Base-by-base conservation (phyloP, 2,797 vertebrate genomes). In the Coranthus polyacanthus region DNA sequence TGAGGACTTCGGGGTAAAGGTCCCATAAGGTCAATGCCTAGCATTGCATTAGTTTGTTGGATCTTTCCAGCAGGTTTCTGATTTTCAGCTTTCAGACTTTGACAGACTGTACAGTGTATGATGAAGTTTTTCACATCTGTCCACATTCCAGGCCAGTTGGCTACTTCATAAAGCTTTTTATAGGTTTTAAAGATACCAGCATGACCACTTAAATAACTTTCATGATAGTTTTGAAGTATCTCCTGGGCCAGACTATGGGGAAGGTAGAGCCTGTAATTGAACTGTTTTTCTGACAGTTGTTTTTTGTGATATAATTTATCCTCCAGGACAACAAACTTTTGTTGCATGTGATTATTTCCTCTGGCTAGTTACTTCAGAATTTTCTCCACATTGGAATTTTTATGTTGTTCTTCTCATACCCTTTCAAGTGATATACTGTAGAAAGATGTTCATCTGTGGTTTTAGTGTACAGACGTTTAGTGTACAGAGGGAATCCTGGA, bases 341-440 rank as follows among this genome's bases (percentile, higher is more conserved):
- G 32, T 47, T 61, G 3, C 7, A 43, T 5, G 6, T 41, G 17
- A 5, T 21, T 12, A 5, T 26, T 2, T 3, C 20, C 16, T 51
- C 26, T 21, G 5, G 18, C 15, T 2, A 45, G 38, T 5, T 47
- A 2, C 2, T 51, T 51, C 0, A 52, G 6, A 1, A 66, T 52
- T 9, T 13, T 1, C 7, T 69, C 36, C 2, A 36, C 13, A 0
- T 60, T 12, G 0, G 11, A 13, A 17, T 71, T 57, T 12, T 63
- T 18, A 9, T 54, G 38, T 20, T 78, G 69, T 2, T 50, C 58
- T 26, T 64, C n/a, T 18, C 53, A 18, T 3, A 59, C 5, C 1
- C 0, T 37, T 2, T 70, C 24, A 16, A 56, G 34, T 0, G 66
- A 41, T 7, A 67, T n/a, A n/a, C n/a, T n/a, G n/a, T 17, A 0